A percentile compares a stretch with the other conserved stretches of the same genome.
These are phyloP conservation scores for Nothura maculosa DNA, from an alignment of 2,797 vertebrate species.

Conservation along the genomic window DNA sequence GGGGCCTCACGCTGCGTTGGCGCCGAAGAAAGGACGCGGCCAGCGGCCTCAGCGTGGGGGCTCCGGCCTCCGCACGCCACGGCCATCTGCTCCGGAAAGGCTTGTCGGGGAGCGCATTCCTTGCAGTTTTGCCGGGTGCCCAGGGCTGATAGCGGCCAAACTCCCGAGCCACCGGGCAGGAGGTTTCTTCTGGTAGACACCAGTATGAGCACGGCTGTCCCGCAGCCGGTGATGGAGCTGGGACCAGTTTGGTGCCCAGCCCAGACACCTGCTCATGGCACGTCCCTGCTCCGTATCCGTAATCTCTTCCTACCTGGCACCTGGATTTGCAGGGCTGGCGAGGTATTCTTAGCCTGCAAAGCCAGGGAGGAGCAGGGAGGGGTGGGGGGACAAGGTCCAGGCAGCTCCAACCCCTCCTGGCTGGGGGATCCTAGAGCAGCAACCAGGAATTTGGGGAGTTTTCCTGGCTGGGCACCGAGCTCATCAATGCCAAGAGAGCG, in stretches of 20 bases:
- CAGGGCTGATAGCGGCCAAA: too few relatives aligned
- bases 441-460: background rate
- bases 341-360: background rate
- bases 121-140: background rate
- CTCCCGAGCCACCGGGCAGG: too few relatives aligned
- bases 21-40: conserved; percentile 36
- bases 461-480: background rate
- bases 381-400: background rate
- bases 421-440: background rate
- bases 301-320: background rate
- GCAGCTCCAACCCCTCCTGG: background rate
- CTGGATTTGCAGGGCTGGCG: background rate
- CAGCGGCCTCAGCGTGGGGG: background rate
- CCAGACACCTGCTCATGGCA: background rate
- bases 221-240: background rate
- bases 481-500: background rate
- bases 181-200: background rate
- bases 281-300: background rate
- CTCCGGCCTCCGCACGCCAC: background rate
- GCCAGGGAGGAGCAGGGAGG: background rate
- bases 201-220: background rate
- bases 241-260: background rate
- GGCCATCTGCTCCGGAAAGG: conserved; percentile 66
- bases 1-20: conserved; percentile 18
- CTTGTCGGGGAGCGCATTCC: background rate